These are phyloP conservation scores for Hypotaenidia philippensis DNA, from an alignment of 2,797 vertebrate species.

Conservation along the genomic window DNA sequence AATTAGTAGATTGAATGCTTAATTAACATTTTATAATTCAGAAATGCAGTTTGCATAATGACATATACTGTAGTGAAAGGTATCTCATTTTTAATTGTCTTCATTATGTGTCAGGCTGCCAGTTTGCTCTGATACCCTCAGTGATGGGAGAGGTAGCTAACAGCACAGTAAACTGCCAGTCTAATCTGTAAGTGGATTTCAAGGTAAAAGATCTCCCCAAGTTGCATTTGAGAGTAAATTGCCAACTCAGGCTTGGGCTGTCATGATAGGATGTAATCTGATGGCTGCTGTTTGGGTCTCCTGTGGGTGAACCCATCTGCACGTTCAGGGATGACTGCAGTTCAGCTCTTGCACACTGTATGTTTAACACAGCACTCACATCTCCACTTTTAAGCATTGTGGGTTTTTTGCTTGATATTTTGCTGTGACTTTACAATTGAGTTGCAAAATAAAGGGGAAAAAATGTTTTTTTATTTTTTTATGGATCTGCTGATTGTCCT, in stretches of 20 bases:
- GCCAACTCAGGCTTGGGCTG: neutral
- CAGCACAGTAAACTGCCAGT: neutral
- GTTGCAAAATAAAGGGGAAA: neutral
- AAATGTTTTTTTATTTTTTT: neutral
- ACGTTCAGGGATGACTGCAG: neutral
- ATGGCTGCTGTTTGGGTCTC: neutral
- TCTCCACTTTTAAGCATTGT: neutral
- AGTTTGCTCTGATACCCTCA: neutral
- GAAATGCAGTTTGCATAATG: neutral
- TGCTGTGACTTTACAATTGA: neutral
- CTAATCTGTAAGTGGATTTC: neutral
- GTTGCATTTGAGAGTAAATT: neutral
- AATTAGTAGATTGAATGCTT: slow-evolving; percentile 43
- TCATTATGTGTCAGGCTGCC: neutral
- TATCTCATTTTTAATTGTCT: neutral
- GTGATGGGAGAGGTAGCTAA: neutral
- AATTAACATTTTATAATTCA: slow-evolving; percentile 47
- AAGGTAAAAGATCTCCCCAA: neutral
- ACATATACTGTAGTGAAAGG: neutral
- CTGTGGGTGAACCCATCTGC: neutral
- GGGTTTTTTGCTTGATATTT: neutral
- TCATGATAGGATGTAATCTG: neutral
- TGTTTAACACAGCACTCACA: neutral
- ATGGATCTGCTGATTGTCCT: neutral
- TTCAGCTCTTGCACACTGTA: neutral